Evolutionary conservation across 1,140 invertebrate species (phyloP), one percentile per base, ranked within the genome.

Genomic region (Drosophila sucinea): DNA sequence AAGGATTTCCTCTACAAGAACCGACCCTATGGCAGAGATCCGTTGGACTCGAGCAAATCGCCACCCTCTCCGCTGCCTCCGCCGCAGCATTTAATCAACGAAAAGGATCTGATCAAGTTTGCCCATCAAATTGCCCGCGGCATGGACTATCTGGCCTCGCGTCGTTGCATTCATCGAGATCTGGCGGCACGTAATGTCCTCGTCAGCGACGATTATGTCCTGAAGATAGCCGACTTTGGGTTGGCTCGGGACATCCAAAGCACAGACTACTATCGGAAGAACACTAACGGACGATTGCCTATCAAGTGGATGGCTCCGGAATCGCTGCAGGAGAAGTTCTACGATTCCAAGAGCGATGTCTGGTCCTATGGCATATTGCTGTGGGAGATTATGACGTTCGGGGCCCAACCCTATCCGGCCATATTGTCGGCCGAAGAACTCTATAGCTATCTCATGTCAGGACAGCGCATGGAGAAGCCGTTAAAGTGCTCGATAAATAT

Each of bases 291-390:
- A 8, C 94, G 97, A 30, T 92, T 99, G 60, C 98, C 98, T 1
- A 97, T 99, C 1, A 99, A 99, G 93, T 99, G 99, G 99, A 99
- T 99, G 99, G 98, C 99, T 1, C 98, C 98, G 0, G 99, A 99
- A 92, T 98, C 98, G 0, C 92, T 99, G 7, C 98, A 98, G 89
- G 96, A 98, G 75, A 95, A 98, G 80, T 94, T 98, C 35, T 99
- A 99, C 91, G 99, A 98, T 2, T 96, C 96, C 40, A 97, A 99
- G 92, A 98, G 97, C 87, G 98, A 99, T 93, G 98, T 99, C 95
- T 99, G 98, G 98, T 97, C 97, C 1, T 98, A 97, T 93, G 98
- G 98, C 47, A 96, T 99, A 60, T 92, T 98, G 6, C 92, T 98
- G 23, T 99, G 97, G 97, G 98, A 99, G 93, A 98, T 99, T 23